These are phyloP conservation scores for Takifugu bimaculatus DNA, from an alignment of 2,113 vertebrate species.

Conservation along the genomic window DNA sequence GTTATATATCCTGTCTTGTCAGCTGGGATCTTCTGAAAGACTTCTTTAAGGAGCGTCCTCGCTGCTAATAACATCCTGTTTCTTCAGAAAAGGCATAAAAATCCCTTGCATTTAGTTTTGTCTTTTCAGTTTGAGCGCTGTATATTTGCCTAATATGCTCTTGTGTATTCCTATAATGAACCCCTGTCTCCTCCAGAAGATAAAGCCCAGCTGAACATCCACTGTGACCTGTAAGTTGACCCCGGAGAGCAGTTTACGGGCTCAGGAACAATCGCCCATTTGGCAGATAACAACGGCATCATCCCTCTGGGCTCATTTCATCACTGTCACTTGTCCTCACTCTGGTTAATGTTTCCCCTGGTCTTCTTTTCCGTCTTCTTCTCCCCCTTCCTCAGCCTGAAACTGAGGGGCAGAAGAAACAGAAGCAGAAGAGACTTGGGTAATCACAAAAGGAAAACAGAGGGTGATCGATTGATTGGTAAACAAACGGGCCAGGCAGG, in stretches of 20 bases:
- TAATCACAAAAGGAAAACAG: conserved; percentile 65
- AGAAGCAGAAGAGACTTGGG: conserved; percentile 50
- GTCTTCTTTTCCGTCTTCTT: conserved; percentile 17
- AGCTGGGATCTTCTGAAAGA: neutral
- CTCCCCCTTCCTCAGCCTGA: conserved; percentile 4
- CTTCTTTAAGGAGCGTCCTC: neutral
- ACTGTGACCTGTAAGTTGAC: conserved; percentile 67
- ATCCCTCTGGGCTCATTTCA: conserved; percentile 67
- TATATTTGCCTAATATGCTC: conserved; percentile 41
- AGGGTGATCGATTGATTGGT: conserved; percentile 67
- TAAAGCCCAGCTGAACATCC: conserved; percentile 54
- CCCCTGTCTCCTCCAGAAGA: conserved; percentile 42
- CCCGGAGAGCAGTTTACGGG: conserved; percentile 63
- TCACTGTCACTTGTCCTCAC: conserved; percentile 64
- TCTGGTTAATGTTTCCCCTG: conserved; percentile 76
- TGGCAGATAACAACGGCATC: conserved; percentile 65
- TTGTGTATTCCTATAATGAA: conserved; percentile 65
- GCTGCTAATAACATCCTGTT: neutral
- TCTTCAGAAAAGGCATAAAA: neutral
- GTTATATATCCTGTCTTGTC: conserved; percentile 7
- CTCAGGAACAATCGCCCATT: conserved; percentile 64
- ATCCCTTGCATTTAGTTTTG: conserved; percentile 12
- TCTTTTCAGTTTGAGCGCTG: conserved; percentile 8
- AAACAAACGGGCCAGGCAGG: conserved; percentile 60
- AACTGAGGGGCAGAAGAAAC: conserved; percentile 26